These are phyloP conservation scores for Atta cephalotes DNA, from an alignment of 1,140 invertebrate genomes.

Conservation along the genomic window DNA sequence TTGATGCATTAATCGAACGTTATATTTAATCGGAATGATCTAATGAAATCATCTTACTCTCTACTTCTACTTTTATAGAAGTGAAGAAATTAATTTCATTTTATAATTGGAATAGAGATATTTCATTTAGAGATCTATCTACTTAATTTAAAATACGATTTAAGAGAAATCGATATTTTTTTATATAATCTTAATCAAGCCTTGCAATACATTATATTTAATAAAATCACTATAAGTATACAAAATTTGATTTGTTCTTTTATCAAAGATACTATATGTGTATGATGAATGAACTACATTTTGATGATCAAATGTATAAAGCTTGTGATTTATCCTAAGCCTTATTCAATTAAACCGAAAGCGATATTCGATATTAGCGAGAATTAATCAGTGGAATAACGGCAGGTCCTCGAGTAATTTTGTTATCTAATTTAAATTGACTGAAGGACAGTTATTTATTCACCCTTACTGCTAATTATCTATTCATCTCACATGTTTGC, in stretches of 20 bases:
- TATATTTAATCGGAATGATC: not conserved
- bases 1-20: not conserved
- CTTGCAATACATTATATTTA: not conserved
- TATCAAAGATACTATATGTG: not conserved
- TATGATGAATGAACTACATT: not conserved
- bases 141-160: not conserved
- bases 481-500: constrained; percentile 50
- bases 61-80: not conserved
- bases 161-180: not conserved
- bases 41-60: not conserved
- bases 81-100: not conserved
- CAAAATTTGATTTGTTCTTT: not conserved
- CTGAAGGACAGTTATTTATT: constrained; percentile 58
- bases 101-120: not conserved
- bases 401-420: constrained; percentile 39
- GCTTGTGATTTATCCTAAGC: not conserved
- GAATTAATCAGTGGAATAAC: constrained; percentile 52
- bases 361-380: constrained; percentile 16
- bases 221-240: not conserved
- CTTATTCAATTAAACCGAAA: constrained; percentile 42
- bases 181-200: not conserved
- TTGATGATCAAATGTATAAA: not conserved
- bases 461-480: constrained; percentile 55
- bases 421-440: constrained; percentile 61
- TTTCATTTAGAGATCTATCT: not conserved